Evolutionary conservation across 1,140 invertebrate genomes (phyloP), one percentile per base, ranked within the genome.

Genomic region (Geopemphigus sp.): DNA sequence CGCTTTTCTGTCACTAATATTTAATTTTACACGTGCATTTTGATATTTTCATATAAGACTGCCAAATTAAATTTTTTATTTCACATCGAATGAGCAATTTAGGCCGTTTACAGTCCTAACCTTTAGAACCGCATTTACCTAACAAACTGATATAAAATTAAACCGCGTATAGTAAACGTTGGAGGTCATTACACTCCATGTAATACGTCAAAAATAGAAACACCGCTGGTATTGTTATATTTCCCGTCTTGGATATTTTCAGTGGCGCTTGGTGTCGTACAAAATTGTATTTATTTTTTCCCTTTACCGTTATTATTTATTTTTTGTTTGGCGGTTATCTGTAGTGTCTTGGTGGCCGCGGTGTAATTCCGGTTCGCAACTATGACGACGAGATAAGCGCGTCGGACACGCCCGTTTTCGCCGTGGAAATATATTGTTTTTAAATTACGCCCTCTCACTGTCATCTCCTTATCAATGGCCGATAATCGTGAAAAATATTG

Each of bases 401-500:
- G 74, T 17, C 57, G 57, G 59, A 47, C 56, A 78, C 74, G 74
- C 74, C 74, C 45, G 39, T 61, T 61, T 47, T 61, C 22, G 6
- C 54, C 74, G 57, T 50, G 57, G 74, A 78, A 78, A 63, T 78
- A 78, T 78, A 78, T 78, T 78, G 74, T 78, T 78, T 63, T 78
- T 63, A 63, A 78, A 78, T 78, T 63, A 78, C 74, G 39, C 22
- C n/a, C n/a, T 50, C 39, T 76, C 56, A 59, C 73, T 61, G 74
- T 63, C 74, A 50, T 78, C 74, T 78, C 74, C 57, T 63, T 78
- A 78, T 78, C 74, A 26, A 26, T 29, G 73, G 17, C 73, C 57
- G 74, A 78, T 63, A 63, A 78, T 63, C 74, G 39, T 78, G 74
- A 78, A 78, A 78, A 78, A 78, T 78, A 76, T 76, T 61, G 73